Base-by-base conservation (phyloP, 2,113 vertebrate species). In the Melanotaenia duboulayi region DNA sequence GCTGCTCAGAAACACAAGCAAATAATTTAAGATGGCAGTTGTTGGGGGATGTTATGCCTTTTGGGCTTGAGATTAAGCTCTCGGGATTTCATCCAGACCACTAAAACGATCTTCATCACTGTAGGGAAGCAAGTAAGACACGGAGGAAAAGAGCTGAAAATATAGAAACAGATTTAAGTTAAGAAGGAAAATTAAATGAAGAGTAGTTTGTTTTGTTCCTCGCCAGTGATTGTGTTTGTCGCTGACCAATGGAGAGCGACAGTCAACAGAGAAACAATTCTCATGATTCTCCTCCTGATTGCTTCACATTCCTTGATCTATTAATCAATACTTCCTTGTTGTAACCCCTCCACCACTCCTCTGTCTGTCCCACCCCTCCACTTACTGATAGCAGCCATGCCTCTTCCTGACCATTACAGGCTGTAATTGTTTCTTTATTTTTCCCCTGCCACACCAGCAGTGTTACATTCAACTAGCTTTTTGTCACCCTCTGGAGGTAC, bases 361-460 rank as follows among this genome's bases (percentile, higher is more conserved):
- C n/a, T 37, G 65, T 25, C 32, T 32, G 23, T 61, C 57, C 25
- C 37, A 13, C 50, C 7, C 35, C 28, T 28, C 28, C 28, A 8
- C 65, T 69, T 77, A 86, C 65, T 87, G 88, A 89, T 88, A 84
- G 72, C 70, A 72, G 76, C 80, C 55, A 73, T 89, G 85, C 63
- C 69, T 87, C 87, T 82, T 84, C 71, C 32, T 44, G 42, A 71
- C 83, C 86, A 88, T 89, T 87, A 87, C 83, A 69, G 11, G 13
- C 82, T 76, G 82, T 90, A 89, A 93, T 89, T 90, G 87, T 90
- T 90, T 92, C 75, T 86, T 86, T 84, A 84, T 79, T 80, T 78
- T 71, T 68, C 83, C 83, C 80, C 55, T 24, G 63, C 24, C 7
- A 35, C 67, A 64, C 20, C 10, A 23, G n/a, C 11, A 3, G 22